These are phyloP conservation scores for Spatulosminthurus flaviceps DNA, from an alignment of 2,888 invertebrate genomes.

Conservation along the genomic window DNA sequence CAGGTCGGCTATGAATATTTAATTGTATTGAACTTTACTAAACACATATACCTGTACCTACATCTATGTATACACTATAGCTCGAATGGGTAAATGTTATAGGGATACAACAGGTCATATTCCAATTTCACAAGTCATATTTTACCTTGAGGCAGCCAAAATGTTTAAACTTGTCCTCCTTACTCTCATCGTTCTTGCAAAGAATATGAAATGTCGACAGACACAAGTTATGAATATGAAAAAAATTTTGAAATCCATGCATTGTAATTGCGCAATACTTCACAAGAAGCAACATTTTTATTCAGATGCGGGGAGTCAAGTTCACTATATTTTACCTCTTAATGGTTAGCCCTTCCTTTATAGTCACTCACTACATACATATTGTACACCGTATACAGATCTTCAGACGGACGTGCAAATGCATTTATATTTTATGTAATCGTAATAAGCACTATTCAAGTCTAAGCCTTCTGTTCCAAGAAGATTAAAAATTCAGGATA, in stretches of 20 bases:
- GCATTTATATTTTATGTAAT: neutral
- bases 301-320: too few species aligned
- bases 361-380: too few species aligned
- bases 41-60: neutral
- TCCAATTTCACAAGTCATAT: neutral
- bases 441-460: neutral
- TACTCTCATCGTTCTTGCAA: neutral
- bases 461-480: neutral
- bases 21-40: neutral
- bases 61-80: too few species aligned
- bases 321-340: too few species aligned
- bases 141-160: neutral
- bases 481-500: neutral
- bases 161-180: neutral
- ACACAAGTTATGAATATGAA: too few species aligned
- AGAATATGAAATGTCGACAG: too few species aligned
- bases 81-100: neutral
- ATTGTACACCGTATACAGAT: too few species aligned
- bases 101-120: neutral
- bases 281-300: too few species aligned
- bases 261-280: too few species aligned
- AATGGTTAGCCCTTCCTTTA: too few species aligned
- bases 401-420: too few species aligned
- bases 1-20: conserved; percentile 1
- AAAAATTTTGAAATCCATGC: too few species aligned